Evolutionary conservation across 2,113 vertebrate genomes (phyloP).

Genomic region (Aspiorhynchus laticeps): DNA sequence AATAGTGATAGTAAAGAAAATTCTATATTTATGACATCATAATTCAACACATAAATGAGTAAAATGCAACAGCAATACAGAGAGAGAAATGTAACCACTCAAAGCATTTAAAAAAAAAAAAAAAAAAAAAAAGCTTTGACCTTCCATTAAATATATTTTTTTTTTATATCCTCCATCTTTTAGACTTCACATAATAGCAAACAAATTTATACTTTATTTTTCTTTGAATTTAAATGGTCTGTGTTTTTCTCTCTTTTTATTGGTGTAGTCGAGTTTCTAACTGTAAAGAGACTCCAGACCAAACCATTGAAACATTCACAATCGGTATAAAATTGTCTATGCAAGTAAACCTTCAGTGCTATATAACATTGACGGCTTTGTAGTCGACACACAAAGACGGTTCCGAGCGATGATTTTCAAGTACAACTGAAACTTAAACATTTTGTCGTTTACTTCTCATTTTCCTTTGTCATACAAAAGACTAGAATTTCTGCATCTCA

Average conservation of each 20-base stretch:
- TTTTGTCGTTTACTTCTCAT: conserved; percentile 29
- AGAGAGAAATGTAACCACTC: conserved; percentile 48
- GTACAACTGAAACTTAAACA: conserved; percentile 69
- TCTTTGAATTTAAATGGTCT: conserved; percentile 49
- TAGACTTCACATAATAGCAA: conserved; percentile 37
- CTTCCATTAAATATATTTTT: conserved; percentile 42
- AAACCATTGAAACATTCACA: conserved; percentile 67
- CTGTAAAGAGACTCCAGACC: conserved; percentile 56
- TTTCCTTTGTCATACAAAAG: conserved; percentile 54
- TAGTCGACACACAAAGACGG: conserved; percentile 63
- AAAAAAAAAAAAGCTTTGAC: conserved; percentile 17
- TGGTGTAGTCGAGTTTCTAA: conserved; percentile 36
- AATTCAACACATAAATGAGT: conserved; percentile 44
- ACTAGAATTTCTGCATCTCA: conserved; percentile 66
- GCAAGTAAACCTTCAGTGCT: conserved; percentile 65
- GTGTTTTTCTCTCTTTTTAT: conserved; percentile 31
- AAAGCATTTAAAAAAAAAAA: conserved; percentile 37
- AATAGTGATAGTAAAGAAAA: conserved; percentile 63
- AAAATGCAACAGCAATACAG: conserved; percentile 13
- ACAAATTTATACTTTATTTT: conserved; percentile 20
- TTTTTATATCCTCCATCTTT: conserved; percentile 17
- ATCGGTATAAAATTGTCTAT: conserved; percentile 61
- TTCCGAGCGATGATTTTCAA: conserved; percentile 73
- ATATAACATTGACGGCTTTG: conserved; percentile 59
- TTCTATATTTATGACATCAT: conserved; percentile 50